Base-by-base conservation (phyloP, 2,113 vertebrate species). In the Takifugu bimaculatus region DNA sequence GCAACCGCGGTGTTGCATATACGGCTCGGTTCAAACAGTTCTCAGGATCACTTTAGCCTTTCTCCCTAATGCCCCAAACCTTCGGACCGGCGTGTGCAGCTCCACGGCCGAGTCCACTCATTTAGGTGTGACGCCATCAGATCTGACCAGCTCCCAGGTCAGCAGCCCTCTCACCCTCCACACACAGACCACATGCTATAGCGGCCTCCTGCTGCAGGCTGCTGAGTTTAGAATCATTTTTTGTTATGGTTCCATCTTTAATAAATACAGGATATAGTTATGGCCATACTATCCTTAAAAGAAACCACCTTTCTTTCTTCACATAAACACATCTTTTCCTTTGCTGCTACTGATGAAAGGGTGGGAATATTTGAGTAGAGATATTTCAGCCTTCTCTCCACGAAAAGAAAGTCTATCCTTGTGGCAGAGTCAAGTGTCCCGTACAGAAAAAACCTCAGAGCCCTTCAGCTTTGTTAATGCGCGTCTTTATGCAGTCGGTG, bases 81-180 rank as follows among this genome's bases (percentile, higher is more conserved):
- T 58, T 27, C 57, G 67, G 65, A 58, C 48, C 44, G 20, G 74
- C 50, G 66, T 73, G 79, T 76, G 60, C 54, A 72, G 56, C 71
- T 54, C 44, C 35, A 39, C 11, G n/a, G 54, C 68, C 3, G 27
- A 65, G 69, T 47, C 65, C 78, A 71, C 61, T 74, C 72, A 60
- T 55, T 85, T 72, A 84, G 81, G 82, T 83, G 74, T 77, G 68
- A 82, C 73, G 50, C 68, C 68, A 83, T 72, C 75, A 78, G 49
- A 52, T 72, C 65, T 70, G 74, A 74, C 81, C 81, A 56, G 50
- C 67, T 83, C 51, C 58, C 65, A 75, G 77, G 82, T 87, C 87
- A 88, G 82, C 83, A 79, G 74, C 85, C 85, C 81, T 76, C 54
- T 55, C 51, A 6, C 15, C 49, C 86, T 87, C 79, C 77, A 71